Conservation (phyloP, 1,140 invertebrate species). For the Parapsyche elsis region DNA sequence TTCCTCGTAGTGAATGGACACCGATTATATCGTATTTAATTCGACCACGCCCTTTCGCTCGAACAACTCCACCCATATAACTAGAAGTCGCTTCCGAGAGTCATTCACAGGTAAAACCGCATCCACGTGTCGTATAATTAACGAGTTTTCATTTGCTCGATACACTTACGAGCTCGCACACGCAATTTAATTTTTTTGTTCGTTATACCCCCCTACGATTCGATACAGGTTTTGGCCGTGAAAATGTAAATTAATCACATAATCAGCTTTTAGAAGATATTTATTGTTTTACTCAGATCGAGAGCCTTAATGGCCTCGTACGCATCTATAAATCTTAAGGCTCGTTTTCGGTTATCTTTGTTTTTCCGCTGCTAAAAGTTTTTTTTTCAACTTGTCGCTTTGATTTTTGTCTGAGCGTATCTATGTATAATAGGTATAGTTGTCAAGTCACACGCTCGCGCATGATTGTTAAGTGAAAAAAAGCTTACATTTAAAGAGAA, state of each 20-base stretch:
- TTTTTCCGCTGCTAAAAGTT: background rate
- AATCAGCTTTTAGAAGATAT: slow-evolving; percentile 7
- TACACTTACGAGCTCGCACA: background rate
- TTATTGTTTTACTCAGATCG: background rate
- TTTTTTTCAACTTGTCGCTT: background rate
- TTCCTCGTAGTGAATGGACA: too few relatives aligned
- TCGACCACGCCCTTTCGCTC: too few relatives aligned
- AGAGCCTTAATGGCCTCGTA: background rate
- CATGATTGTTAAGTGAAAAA: too few relatives aligned
- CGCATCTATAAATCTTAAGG: slow-evolving; percentile 1
- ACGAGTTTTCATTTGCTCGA: background rate
- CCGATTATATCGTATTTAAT: too few relatives aligned
- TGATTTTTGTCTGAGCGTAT: background rate
- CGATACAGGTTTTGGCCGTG: background rate
- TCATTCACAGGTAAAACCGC: background rate
- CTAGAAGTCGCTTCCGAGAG: background rate
- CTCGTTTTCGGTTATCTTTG: background rate
- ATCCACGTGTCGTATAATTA: background rate
- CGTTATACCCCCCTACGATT: too few relatives aligned
- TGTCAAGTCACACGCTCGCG: too few relatives aligned
- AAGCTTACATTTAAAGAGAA: background rate
- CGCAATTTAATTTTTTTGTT: too few relatives aligned
- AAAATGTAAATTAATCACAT: slow-evolving; percentile 24
- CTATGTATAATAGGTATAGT: background rate
- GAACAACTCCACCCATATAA: too few relatives aligned